These are phyloP conservation scores for Melanogrammus aeglefinus DNA, from an alignment of 2,797 vertebrate genomes.

Conservation along the genomic window DNA sequence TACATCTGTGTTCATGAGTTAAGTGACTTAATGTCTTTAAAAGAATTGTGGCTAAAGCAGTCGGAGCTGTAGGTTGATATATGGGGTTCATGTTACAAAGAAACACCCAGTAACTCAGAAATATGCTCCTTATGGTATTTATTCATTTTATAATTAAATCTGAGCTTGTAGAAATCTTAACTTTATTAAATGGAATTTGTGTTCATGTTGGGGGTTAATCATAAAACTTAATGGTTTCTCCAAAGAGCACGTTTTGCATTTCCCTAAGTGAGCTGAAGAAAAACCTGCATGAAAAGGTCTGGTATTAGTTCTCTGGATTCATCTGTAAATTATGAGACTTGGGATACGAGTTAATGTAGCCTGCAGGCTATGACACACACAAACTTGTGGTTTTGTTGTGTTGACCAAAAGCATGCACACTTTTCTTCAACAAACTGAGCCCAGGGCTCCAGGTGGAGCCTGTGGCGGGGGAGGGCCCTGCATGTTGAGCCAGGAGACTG, in stretches of 20 bases:
- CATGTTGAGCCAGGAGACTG: constrained; percentile 52
- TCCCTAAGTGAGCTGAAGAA: not conserved
- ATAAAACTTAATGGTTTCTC: not conserved
- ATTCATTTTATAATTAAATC: too few relatives aligned
- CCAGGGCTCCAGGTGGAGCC: not conserved
- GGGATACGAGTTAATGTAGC: not conserved
- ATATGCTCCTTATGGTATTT: too few relatives aligned
- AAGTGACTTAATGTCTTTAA: too few relatives aligned
- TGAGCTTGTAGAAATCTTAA: too few relatives aligned
- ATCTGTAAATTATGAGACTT: not conserved
- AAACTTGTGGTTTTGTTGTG: not conserved
- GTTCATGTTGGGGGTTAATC: not conserved
- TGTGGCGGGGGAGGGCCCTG: constrained; percentile 30
- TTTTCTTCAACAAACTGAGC: not conserved
- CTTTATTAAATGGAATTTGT: not conserved
- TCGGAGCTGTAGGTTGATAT: too few relatives aligned
- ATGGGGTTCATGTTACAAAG: too few relatives aligned
- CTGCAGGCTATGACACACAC: not conserved
- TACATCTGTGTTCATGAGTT: too few relatives aligned
- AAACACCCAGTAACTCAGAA: too few relatives aligned
- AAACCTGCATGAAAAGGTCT: not conserved
- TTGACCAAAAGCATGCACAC: constrained; percentile 20
- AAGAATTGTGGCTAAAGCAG: too few relatives aligned
- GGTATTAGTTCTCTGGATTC: not conserved
- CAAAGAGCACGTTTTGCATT: not conserved